phyloP scores from a whole-genome alignment of 2,113 vertebrate species.

The Lipotes vexillifer region DNA sequence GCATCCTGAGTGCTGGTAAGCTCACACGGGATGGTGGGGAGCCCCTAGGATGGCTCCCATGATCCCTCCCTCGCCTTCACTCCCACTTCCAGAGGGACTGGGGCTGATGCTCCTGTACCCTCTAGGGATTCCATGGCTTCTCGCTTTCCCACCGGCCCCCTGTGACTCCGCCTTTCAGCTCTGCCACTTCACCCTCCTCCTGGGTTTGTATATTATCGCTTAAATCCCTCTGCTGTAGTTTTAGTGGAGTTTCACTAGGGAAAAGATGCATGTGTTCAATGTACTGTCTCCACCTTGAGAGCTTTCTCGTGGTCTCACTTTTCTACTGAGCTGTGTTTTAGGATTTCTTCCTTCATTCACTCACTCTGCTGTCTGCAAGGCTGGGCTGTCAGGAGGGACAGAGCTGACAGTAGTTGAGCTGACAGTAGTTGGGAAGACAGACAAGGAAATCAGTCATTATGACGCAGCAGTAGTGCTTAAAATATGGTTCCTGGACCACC shows the following conservation, averaged over 20 bases:
- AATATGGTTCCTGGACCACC: background rate
- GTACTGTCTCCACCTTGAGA: background rate
- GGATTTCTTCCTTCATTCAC: background rate
- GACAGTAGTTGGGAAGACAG: background rate
- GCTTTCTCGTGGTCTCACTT: background rate
- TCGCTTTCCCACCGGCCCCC: background rate
- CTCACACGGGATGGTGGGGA: background rate
- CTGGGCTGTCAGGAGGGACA: background rate
- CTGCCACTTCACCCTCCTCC: background rate
- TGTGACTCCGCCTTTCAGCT: background rate
- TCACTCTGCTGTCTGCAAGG: background rate
- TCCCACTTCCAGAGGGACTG: background rate
- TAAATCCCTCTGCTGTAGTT: background rate
- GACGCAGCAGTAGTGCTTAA: background rate
- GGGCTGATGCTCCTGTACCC: background rate
- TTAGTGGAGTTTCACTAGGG: background rate
- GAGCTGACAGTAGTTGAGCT: background rate
- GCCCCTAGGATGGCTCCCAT: background rate
- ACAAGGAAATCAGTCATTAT: background rate
- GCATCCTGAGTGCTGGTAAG: background rate
- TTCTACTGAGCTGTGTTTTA: background rate
- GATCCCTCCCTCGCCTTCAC: too few species aligned
- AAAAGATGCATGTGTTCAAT: background rate
- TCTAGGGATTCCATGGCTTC: background rate
- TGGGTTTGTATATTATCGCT: background rate